Percentiles rank a stretch among this genome's conserved stretches.
These are phyloP conservation scores for Anagrus nilaparvatae DNA, from an alignment of 1,140 invertebrate genomes.

Conservation along the genomic window DNA sequence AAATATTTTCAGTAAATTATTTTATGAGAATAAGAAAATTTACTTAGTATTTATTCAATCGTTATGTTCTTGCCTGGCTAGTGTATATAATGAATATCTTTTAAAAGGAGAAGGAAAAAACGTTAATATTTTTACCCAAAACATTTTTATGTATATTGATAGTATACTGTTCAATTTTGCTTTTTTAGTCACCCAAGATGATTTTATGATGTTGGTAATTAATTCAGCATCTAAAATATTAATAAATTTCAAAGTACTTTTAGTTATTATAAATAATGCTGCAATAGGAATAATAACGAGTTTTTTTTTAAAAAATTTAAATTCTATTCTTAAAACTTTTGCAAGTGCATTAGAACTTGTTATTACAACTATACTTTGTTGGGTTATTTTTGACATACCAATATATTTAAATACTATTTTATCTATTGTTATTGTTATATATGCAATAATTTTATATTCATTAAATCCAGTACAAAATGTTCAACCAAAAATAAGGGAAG, in stretches of 20 bases:
- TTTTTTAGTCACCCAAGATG: slow-evolving; percentile 56
- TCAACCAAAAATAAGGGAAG: slow-evolving; percentile 16
- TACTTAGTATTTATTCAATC: slow-evolving; percentile 52
- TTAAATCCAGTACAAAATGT: slow-evolving; percentile 68
- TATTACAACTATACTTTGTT: slow-evolving; percentile 83
- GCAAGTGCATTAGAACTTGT: slow-evolving; percentile 87
- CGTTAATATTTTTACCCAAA: slow-evolving; percentile 87
- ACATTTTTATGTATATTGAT: slow-evolving; percentile 92
- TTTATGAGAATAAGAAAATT: no score
- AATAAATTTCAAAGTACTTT: slow-evolving; percentile 49
- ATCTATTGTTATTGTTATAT: slow-evolving; percentile 74
- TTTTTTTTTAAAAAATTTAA: slow-evolving; percentile 85
- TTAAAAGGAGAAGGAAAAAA: slow-evolving; percentile 75
- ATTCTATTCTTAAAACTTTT: slow-evolving; percentile 94
- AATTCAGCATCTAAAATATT: slow-evolving; percentile 37
- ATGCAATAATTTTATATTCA: slow-evolving; percentile 78
- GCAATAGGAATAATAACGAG: slow-evolving; percentile 87
- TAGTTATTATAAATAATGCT: slow-evolving; percentile 84
- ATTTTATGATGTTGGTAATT: slow-evolving; percentile 50
- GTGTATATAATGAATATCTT: slow-evolving; percentile 94
- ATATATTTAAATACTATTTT: slow-evolving; percentile 74
- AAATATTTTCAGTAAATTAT: no score
- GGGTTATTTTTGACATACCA: slow-evolving; percentile 78
- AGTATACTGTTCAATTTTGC: slow-evolving; percentile 82
- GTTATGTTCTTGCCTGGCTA: slow-evolving; percentile 86